Percentiles rank a stretch among this genome's conserved stretches.
phyloP scores from a whole-genome alignment of 1,140 invertebrate species.

The Asobara japonica region DNA sequence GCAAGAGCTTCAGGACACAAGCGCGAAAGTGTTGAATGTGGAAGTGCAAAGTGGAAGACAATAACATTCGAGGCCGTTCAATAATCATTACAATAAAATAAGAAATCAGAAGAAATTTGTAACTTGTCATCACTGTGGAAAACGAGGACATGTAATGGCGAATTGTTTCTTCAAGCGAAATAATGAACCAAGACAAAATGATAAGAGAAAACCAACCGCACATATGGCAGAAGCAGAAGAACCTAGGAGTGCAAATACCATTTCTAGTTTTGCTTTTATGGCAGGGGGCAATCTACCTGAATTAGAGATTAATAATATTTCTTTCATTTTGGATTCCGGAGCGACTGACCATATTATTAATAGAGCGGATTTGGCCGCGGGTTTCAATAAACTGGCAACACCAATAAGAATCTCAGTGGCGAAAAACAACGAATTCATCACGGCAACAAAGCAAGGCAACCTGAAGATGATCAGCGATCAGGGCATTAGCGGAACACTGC shows the following conservation, averaged over 20 bases:
- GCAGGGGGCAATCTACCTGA: background rate
- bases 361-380: constrained; percentile 42
- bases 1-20: background rate
- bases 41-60: background rate
- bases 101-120: background rate
- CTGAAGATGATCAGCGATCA: constrained; percentile 32
- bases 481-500: constrained; percentile 38
- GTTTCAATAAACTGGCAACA: constrained; percentile 10
- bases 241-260: background rate
- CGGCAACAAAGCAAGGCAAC: constrained; percentile 44
- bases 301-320: constrained; percentile 7
- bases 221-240: background rate
- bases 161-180: background rate
- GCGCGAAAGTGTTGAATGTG: background rate
- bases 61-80: background rate
- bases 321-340: constrained; percentile 32
- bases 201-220: background rate
- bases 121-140: background rate
- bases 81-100: background rate
- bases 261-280: constrained; percentile 22
- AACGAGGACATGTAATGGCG: background rate
- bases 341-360: constrained; percentile 46
- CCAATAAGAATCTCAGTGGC: constrained; percentile 41
- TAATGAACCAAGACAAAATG: background rate
- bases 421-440: constrained; percentile 43